Percentiles rank a stretch among this genome's conserved stretches.
Conservation (phyloP, 2,797 vertebrate species). For the Girardinus metallicus region DNA sequence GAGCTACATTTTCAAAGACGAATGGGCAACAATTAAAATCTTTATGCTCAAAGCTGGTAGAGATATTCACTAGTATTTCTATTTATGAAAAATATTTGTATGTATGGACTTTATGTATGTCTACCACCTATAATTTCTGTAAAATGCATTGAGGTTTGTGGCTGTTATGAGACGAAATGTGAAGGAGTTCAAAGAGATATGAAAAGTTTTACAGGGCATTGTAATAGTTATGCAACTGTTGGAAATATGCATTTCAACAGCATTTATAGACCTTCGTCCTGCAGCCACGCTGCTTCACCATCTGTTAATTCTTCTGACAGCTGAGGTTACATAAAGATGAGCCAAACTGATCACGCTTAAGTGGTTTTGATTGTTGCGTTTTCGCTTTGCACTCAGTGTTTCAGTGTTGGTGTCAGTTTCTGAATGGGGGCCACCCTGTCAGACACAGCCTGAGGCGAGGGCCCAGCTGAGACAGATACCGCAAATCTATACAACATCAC, state of each 20-base stretch:
- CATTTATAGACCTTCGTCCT: slow-evolving; percentile 31
- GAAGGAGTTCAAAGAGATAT: background rate
- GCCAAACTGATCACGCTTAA: slow-evolving; percentile 48
- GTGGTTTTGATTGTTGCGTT: slow-evolving; percentile 64
- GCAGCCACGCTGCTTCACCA: slow-evolving; percentile 47
- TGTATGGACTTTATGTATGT: background rate
- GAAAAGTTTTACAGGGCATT: background rate
- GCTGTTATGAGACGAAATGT: background rate
- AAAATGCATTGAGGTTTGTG: background rate
- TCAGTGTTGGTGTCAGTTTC: slow-evolving; percentile 32
- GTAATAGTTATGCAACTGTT: background rate
- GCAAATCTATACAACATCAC: slow-evolving; percentile 59
- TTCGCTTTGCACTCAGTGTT: slow-evolving; percentile 59
- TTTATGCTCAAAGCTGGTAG: background rate
- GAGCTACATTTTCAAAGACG: background rate
- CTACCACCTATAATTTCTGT: background rate
- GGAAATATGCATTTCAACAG: slow-evolving; percentile 2
- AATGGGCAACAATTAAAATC: background rate
- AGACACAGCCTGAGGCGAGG: slow-evolving; percentile 54
- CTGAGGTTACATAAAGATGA: slow-evolving; percentile 28
- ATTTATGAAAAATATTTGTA: background rate
- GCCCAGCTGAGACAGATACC: slow-evolving; percentile 23
- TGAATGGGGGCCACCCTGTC: slow-evolving; percentile 44
- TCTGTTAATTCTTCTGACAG: slow-evolving; percentile 57
- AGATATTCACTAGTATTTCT: background rate